Evolutionary conservation across 2,888 invertebrate species (phyloP).

Genomic region (Chrysina gloriosa): DNA sequence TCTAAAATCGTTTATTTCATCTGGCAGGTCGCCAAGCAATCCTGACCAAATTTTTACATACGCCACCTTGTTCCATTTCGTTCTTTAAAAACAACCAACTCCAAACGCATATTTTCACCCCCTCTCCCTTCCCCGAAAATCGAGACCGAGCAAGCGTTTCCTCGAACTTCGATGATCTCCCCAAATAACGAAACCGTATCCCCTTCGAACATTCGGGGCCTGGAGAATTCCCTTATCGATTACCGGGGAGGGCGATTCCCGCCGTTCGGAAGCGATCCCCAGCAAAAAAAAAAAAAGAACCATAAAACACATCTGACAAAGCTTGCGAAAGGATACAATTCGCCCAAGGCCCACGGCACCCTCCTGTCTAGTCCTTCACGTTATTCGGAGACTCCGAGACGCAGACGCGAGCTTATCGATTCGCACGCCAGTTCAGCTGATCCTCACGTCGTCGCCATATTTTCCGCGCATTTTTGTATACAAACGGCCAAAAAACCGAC

Average conservation of each 20-base stretch:
- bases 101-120: not conserved
- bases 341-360: slow-evolving; percentile 18
- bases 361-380: slow-evolving; percentile 19
- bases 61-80: not conserved
- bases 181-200: too few species aligned
- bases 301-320: slow-evolving; percentile 18
- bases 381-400: not conserved
- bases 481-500: slow-evolving; percentile 16
- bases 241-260: not conserved
- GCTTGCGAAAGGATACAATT: not conserved
- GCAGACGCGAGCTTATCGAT: slow-evolving; percentile 40
- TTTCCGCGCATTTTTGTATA: slow-evolving; percentile 33
- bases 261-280: not conserved
- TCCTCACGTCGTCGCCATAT: slow-evolving; percentile 19
- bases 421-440: slow-evolving; percentile 38
- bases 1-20: too few species aligned
- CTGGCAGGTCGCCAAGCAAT: not conserved
- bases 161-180: too few species aligned
- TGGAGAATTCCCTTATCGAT: not conserved
- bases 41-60: not conserved
- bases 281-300: not conserved
- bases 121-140: not conserved
- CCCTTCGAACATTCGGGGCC: too few species aligned
- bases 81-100: not conserved
- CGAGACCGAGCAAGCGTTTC: too few species aligned